Evolutionary conservation across 2,113 vertebrate species (phyloP).

Genomic region (Polypterus senegalus): DNA sequence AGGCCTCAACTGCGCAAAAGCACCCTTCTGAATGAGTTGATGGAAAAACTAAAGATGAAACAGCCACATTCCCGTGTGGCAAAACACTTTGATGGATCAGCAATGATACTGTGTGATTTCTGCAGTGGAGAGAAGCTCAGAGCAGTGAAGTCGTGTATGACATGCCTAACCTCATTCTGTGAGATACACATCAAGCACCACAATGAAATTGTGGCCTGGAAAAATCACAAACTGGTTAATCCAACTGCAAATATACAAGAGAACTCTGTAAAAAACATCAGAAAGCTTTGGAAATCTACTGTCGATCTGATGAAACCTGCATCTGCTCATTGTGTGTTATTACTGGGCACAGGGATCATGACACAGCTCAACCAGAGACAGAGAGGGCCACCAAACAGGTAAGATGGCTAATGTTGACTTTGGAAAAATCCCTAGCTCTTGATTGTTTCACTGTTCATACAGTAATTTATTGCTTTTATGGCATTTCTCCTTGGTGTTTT

Average conservation of each 20-base stretch:
- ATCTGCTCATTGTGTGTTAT: slow-evolving; percentile 2
- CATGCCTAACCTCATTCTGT: slow-evolving; percentile 8
- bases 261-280: neutral
- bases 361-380: neutral
- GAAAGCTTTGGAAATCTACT: slow-evolving; percentile 10
- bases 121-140: slow-evolving; percentile 1
- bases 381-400: neutral
- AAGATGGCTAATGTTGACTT: neutral
- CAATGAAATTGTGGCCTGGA: neutral
- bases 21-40: slow-evolving; percentile 28
- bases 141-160: slow-evolving; percentile 8
- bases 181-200: slow-evolving; percentile 6
- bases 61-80: accelerated
- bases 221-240: slow-evolving; percentile 4
- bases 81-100: accelerated
- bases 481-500: too few relatives aligned
- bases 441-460: too few relatives aligned
- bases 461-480: too few relatives aligned
- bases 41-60: slow-evolving; percentile 20
- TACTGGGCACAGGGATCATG: slow-evolving; percentile 1
- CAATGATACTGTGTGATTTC: slow-evolving; percentile 1
- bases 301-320: slow-evolving; percentile 1
- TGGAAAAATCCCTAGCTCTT: too few relatives aligned
- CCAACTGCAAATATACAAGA: neutral
- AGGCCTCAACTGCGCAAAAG: slow-evolving; percentile 33